These are phyloP conservation scores for Myioborus miniatus DNA, from an alignment of 2,797 vertebrate genomes.

Conservation along the genomic window DNA sequence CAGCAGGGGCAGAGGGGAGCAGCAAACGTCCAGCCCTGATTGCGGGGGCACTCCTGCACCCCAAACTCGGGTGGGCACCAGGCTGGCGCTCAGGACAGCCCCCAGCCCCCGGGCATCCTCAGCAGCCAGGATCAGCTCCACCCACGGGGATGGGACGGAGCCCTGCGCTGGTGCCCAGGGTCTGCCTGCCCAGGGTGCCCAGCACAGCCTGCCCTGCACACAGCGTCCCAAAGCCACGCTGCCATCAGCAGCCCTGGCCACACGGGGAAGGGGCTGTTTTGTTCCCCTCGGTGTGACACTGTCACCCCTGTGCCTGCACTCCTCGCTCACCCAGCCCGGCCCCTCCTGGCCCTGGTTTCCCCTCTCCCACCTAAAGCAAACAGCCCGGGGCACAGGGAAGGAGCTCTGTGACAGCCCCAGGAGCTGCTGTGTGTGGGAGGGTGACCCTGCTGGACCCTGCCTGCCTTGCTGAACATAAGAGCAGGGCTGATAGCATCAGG, in stretches of 20 bases:
- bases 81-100: not conserved
- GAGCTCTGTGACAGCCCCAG: not conserved
- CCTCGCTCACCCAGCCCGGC: not conserved
- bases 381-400: not conserved
- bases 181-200: not conserved
- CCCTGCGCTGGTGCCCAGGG: not conserved
- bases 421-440: not conserved
- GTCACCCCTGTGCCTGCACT: not conserved
- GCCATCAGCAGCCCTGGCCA: not conserved
- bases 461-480: not conserved
- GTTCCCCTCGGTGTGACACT: not conserved
- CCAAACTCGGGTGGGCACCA: not conserved
- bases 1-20: not conserved
- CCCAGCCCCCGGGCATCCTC: not conserved
- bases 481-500: not conserved
- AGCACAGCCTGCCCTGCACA: not conserved
- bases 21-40: not conserved
- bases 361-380: not conserved
- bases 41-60: not conserved
- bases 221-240: accelerated
- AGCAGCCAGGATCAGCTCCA: accelerated
- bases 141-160: not conserved
- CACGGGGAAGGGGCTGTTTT: accelerated
- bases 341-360: not conserved
- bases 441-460: not conserved